Percentiles rank a stretch among this genome's conserved stretches.
Evolutionary conservation across 2,888 invertebrate genomes (phyloP).

Genomic region (Campoplex nolae): DNA sequence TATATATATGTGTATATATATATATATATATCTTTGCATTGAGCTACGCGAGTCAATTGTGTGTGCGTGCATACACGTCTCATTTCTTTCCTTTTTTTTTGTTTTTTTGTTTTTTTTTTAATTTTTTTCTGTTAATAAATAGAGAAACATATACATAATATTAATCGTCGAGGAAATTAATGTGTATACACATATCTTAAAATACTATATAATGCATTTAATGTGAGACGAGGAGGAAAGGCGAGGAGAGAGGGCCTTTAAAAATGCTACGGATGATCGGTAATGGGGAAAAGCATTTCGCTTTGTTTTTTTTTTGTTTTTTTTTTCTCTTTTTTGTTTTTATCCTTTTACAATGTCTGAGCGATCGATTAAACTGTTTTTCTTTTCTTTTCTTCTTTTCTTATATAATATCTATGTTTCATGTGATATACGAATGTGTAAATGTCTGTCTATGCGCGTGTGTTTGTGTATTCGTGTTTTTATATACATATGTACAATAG

Average conservation of each 20-base stretch:
- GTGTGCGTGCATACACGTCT: constrained; percentile 68
- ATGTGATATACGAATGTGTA: constrained; percentile 69
- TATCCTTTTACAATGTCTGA: constrained; percentile 67
- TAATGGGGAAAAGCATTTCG: constrained; percentile 57
- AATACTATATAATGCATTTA: constrained; percentile 67
- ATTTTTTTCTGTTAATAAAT: constrained; percentile 80
- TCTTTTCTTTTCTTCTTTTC: constrained; percentile 35
- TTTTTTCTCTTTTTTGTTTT: constrained; percentile 63
- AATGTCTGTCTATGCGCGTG: background rate
- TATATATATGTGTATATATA: too few relatives aligned
- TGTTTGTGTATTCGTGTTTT: constrained; percentile 16
- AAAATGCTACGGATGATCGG: constrained; percentile 66
- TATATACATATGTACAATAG: constrained; percentile 82
- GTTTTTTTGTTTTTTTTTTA: too few relatives aligned
- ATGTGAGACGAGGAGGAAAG: constrained; percentile 65
- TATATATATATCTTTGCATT: constrained; percentile 61
- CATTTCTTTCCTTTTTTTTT: constrained; percentile 15
- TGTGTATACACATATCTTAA: constrained; percentile 76
- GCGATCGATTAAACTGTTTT: constrained; percentile 71
- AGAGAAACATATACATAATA: constrained; percentile 84
- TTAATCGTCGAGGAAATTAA: constrained; percentile 78
- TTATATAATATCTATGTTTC: constrained; percentile 68
- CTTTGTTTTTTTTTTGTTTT: constrained; percentile 52
- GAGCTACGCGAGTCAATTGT: constrained; percentile 67
- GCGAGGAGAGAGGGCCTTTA: constrained; percentile 35